phyloP scores from a whole-genome alignment of 2,113 vertebrate genomes.

The Coracopsis vasa region DNA sequence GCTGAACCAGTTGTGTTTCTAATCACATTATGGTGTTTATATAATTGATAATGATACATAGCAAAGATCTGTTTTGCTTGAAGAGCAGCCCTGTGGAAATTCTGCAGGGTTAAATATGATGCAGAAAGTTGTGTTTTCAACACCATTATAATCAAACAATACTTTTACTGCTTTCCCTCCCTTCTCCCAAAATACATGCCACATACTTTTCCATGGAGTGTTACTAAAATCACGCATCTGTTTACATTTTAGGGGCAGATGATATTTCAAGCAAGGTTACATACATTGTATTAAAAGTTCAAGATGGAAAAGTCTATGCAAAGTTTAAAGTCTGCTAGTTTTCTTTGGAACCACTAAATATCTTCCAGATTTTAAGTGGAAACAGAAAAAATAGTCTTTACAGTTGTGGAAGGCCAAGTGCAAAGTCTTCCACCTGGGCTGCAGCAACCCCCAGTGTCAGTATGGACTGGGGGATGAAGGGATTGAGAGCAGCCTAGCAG shows the following conservation, averaged over 20 bases:
- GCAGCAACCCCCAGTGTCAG: not conserved
- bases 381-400: not conserved
- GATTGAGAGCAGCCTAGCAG: not conserved
- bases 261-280: not conserved
- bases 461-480: not conserved
- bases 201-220: not conserved
- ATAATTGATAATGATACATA: not conserved
- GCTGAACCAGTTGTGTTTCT: not conserved
- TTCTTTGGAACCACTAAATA: not conserved
- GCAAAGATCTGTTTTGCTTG: not conserved
- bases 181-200: not conserved
- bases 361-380: not conserved
- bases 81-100: not conserved
- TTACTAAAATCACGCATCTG: rapidly evolving
- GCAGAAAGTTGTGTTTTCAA: not conserved
- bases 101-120: not conserved
- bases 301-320: not conserved
- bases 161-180: not conserved
- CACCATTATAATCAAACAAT: not conserved
- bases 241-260: not conserved
- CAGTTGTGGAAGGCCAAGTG: not conserved
- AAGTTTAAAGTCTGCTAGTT: not conserved
- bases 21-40: not conserved
- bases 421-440: not conserved
- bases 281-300: not conserved